Base-by-base conservation (phyloP, 2,113 vertebrate genomes). In the Mustela nigripes region DNA sequence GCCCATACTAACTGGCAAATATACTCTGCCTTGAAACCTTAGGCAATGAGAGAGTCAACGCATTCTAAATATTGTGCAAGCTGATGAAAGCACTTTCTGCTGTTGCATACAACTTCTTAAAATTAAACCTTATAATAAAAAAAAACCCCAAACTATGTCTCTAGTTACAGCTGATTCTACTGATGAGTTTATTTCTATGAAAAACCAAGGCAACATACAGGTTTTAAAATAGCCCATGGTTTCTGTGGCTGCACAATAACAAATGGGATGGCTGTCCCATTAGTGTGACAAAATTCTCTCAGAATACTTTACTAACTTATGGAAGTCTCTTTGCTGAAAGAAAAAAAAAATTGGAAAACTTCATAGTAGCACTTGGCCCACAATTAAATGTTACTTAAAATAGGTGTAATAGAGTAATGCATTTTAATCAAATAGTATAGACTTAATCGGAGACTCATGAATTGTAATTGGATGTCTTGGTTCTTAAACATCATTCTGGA, bases 61-160 rank as follows among this genome's bases (percentile, higher is more conserved):
- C 62, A 95, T 63, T 84, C 16, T 89, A 90, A 83, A 88, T 71
- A 45, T 31, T 91, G 5, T 90, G 3, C n/a, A 92, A 89, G 53
- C 56, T 94, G 48, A 93, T 80, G 8, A 92, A 82, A 93, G 60
- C 11, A 85, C 33, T 88, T 97, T 67, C n/a, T 56, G 73, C 76
- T 95, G 5, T 15, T 90, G 89, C 31, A 96, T 53, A 84, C 11
- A 91, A 88, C 33, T 81, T 95, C 33, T 94, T 81, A 88, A 97
- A 95, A 94, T 92, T 65, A 95, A 93, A 95, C 80, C 56, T 78
- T 97, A 89, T 74, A 71, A 87, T 95, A 87, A 89, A 95, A 95
- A 92, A 95, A 92, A 93, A 93, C 11, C 26, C 67, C 76, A 7
- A 94, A 96, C 11, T 56, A 91, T 1, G 1, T 92, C 60, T 97